A percentile compares a stretch with the other conserved stretches of the same genome.
Evolutionary conservation across 2,888 invertebrate genomes (phyloP).

Genomic region (Tetranychus piercei): DNA sequence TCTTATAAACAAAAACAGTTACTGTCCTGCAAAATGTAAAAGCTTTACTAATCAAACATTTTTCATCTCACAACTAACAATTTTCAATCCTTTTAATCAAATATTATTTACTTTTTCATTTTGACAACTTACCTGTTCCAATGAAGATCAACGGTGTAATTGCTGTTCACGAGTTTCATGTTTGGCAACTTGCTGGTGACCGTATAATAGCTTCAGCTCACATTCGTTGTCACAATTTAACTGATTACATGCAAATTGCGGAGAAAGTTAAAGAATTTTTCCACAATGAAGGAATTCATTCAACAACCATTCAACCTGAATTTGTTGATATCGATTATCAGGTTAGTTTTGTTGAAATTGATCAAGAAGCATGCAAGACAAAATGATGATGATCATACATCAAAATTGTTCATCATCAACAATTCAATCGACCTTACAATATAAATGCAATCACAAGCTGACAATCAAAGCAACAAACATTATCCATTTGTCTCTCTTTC

Average conservation of each 20-base stretch:
- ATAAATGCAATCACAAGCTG: not conserved
- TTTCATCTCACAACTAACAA: not conserved
- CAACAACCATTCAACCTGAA: constrained; percentile 95
- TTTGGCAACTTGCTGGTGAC: constrained; percentile 93
- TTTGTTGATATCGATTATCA: constrained; percentile 48
- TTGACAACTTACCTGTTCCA: not conserved
- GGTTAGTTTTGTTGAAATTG: constrained; percentile 16
- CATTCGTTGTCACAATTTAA: constrained; percentile 77
- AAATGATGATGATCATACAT: not conserved
- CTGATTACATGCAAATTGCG: constrained; percentile 91
- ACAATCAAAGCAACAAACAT: not conserved
- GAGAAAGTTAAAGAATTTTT: constrained; percentile 91
- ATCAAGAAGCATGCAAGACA: not conserved
- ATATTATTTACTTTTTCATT: too few relatives aligned
- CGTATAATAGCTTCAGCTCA: constrained; percentile 95
- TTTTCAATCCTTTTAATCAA: not conserved
- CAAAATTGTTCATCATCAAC: not conserved
- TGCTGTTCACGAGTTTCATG: constrained; percentile 92
- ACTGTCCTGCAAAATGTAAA: not conserved
- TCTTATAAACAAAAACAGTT: not conserved
- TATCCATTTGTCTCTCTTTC: constrained; percentile 1
- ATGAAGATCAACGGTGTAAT: constrained; percentile 61
- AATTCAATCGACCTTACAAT: not conserved
- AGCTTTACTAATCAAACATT: not conserved
- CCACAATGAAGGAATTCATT: constrained; percentile 94